Conservation (phyloP, 2,113 vertebrate species). For the Thunnus maccoyii region DNA sequence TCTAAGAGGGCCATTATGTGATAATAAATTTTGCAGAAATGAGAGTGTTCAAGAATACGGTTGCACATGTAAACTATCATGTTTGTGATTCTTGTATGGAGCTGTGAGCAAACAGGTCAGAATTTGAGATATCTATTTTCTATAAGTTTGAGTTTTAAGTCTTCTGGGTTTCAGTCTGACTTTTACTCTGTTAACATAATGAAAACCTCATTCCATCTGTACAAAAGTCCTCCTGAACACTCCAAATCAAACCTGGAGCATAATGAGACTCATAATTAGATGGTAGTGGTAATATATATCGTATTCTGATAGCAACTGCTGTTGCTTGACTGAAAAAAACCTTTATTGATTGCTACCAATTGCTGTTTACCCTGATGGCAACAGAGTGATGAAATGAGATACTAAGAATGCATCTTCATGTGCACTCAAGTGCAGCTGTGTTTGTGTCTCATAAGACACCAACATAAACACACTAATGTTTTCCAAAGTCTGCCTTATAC, state of each 20-base stretch:
- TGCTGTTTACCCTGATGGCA: slow-evolving; percentile 48
- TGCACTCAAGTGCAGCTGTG: slow-evolving; percentile 16
- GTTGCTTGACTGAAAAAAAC: not conserved
- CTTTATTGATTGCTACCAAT: slow-evolving; percentile 49
- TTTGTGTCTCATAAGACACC: not conserved
- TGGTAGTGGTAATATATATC: too few relatives aligned
- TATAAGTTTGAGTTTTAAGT: too few relatives aligned
- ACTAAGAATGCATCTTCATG: slow-evolving; percentile 25
- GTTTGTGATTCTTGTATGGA: too few relatives aligned
- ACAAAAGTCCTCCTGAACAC: not conserved
- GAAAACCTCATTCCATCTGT: too few relatives aligned
- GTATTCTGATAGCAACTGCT: not conserved
- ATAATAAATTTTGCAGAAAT: not conserved
- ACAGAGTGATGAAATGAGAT: slow-evolving; percentile 31
- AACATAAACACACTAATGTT: not conserved
- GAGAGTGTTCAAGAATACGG: not conserved
- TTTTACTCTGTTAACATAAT: too few relatives aligned
- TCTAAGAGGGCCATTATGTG: too few relatives aligned
- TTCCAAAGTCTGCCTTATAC: too few relatives aligned
- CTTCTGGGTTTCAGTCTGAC: too few relatives aligned
- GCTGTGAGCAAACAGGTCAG: too few relatives aligned
- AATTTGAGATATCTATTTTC: too few relatives aligned
- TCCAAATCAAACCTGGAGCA: not conserved
- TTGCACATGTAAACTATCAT: not conserved
- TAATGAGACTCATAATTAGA: not conserved